Evolutionary conservation across 2,888 invertebrate genomes (phyloP), one percentile per base, ranked within the genome.

Genomic region (Parnassius mnemosyne): DNA sequence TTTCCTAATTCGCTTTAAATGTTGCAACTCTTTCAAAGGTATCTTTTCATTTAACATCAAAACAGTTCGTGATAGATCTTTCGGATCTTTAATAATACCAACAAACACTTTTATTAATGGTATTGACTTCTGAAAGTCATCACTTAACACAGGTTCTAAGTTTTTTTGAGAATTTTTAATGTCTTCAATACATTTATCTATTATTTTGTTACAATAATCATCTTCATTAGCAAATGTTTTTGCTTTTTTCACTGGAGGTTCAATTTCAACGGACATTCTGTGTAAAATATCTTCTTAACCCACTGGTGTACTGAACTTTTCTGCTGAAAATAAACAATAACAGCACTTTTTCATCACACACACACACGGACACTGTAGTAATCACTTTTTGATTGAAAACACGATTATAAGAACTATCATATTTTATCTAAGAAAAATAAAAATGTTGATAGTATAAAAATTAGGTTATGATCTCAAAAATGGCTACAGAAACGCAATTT

Each of bases 1-100:
- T 9, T 92, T 92, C 50, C 92, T 90, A 1, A 96, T 95, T 67
- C 97, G 92, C 78, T 97, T 97, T 16, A 97, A 84, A 83, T 97
- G 96, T 53, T 92, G 92, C 10, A 96, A 84, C 13, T 92, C 88
- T 13, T 92, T 90, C 5, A 96, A 73, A 0, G 95, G 94, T 47
- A 94, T 70, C 42, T 89, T 87, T 42, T 92, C 85, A 69, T 93
- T 94, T 12, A 95, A 80, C 50, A 92, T 80, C 34, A 84, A 70
- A 51, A 97, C 93, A 0, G 94, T 88, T 64, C 83, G 88, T 0
- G 96, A 95, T 51, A 94, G 93, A 12, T 92, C 83, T 74, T 93
- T 94, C 25, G 92, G 92, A 62, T 94, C 90, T 60, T 85, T 90
- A 20, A 96, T 89, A 50, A 85, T 86, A 7, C 93, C 95, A 3